Evolutionary conservation across 2,113 vertebrate genomes (phyloP), one percentile per base, ranked within the genome.

Genomic region (Sphaerodactylus townsendi): DNA sequence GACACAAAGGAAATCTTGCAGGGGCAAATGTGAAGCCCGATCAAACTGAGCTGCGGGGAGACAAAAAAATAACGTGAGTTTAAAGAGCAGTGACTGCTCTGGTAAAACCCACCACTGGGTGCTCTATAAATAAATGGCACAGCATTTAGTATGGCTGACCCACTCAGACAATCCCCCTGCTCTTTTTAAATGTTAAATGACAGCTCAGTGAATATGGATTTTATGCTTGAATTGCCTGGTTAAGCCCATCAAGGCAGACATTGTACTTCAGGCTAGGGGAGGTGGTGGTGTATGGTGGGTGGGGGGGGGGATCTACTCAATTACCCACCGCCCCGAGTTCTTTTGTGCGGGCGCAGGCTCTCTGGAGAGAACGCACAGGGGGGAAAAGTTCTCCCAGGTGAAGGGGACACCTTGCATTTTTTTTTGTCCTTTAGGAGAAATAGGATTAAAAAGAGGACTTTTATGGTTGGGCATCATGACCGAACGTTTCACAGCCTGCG

Each of bases 141-240:
- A 72, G 84, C 69, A 90, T 90, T 62, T 91, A 91, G 30, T 56
- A 81, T 82, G 83, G 88, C 83, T 91, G 86, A 85, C 82, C 90
- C 89, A 86, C 88, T 86, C 73, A 88, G 90, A 86, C 85, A 93
- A 89, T 87, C 89, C 71, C 87, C 81, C 81, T 91, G 91, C 85
- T 85, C 91, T 89, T 83, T 71, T 91, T 86, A 89, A 93, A 93
- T 85, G 80, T 89, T 94, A 92, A 93, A 87, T 90, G 94, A 92
- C 93, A 95, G 83, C 86, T 59, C 91, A 77, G 77, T 91, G 93
- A 95, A 92, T 90, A 88, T 93, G 89, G 85, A 90, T 94, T 95
- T 95, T 91, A 95, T 94, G 93, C 92, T 87, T 91, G 91, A 96
- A 86, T 91, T 91, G 89, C 81, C 91, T 94, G 85, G 91, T 93